These are phyloP conservation scores for Podargus strigoides DNA, from an alignment of 2,797 vertebrate genomes.

Conservation along the genomic window DNA sequence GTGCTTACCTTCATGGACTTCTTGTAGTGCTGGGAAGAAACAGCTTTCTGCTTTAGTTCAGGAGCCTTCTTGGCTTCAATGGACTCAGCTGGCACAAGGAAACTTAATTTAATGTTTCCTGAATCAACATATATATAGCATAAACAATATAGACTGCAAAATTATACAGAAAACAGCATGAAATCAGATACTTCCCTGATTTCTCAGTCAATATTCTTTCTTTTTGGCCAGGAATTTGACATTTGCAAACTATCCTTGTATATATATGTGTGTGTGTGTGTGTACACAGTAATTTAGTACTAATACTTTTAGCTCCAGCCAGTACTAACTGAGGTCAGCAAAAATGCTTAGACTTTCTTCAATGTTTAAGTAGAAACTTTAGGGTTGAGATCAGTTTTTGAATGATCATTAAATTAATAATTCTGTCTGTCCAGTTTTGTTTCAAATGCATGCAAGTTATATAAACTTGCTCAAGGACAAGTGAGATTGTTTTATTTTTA, in stretches of 20 bases:
- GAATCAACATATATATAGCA: not conserved
- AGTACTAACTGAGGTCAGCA: not conserved
- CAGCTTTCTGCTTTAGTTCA: not conserved
- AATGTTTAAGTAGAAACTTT: not conserved
- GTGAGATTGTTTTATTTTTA: not conserved
- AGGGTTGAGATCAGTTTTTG: not conserved
- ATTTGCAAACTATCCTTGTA: not conserved
- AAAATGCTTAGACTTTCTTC: not conserved
- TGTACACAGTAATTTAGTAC: not conserved
- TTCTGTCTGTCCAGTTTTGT: not conserved
- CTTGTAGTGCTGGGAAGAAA: not conserved
- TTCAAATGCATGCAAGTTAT: not conserved
- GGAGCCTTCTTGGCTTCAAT: not conserved
- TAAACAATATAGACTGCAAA: not conserved
- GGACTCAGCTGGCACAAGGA: not conserved
- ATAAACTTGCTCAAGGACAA: not conserved
- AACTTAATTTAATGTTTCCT: not conserved
- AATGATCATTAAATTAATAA: not conserved
- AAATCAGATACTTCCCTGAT: not conserved
- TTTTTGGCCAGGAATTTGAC: not conserved
- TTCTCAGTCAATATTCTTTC: not conserved
- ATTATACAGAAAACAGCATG: not conserved
- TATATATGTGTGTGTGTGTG: fast-evolving
- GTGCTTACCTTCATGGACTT: not conserved
- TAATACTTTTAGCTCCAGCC: not conserved